Evolutionary conservation across 2,113 vertebrate species (phyloP).

Genomic region (Esox niger): DNA sequence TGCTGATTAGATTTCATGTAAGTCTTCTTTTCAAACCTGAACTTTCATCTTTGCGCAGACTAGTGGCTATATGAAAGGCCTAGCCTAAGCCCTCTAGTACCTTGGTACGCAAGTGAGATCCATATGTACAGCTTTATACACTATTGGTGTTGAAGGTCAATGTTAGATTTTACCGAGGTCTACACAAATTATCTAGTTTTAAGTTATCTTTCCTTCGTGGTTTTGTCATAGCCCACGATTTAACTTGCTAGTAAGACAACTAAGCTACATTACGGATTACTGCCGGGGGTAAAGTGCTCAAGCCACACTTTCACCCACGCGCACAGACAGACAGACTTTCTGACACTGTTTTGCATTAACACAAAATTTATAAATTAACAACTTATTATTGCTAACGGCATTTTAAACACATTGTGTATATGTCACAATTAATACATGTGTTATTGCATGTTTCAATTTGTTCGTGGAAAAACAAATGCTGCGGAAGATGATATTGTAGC

Average conservation of each 20-base stretch:
- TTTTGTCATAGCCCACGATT: conserved; percentile 1
- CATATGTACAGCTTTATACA: neutral
- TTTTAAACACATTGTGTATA: neutral
- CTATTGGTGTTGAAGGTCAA: neutral
- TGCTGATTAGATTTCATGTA: too few species aligned
- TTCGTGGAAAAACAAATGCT: neutral
- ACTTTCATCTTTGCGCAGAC: too few species aligned
- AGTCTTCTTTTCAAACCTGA: too few species aligned
- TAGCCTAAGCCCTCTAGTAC: too few species aligned
- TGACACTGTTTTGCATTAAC: conserved; percentile 3
- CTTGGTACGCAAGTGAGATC: too few species aligned
- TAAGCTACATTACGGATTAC: conserved; percentile 18
- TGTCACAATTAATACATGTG: neutral
- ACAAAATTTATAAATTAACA: neutral
- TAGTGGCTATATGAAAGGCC: too few species aligned
- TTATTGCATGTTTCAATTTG: neutral
- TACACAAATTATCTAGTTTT: neutral
- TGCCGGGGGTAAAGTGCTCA: conserved; percentile 35
- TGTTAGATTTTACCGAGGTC: neutral
- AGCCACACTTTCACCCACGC: conserved; percentile 18
- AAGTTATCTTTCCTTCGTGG: neutral
- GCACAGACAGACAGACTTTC: conserved; percentile 10
- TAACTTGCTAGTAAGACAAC: conserved; percentile 11
- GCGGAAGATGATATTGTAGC: neutral
- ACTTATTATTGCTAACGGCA: too few species aligned